phyloP scores from a whole-genome alignment of 2,888 invertebrate genomes.

The Erebia aethiops region DNA sequence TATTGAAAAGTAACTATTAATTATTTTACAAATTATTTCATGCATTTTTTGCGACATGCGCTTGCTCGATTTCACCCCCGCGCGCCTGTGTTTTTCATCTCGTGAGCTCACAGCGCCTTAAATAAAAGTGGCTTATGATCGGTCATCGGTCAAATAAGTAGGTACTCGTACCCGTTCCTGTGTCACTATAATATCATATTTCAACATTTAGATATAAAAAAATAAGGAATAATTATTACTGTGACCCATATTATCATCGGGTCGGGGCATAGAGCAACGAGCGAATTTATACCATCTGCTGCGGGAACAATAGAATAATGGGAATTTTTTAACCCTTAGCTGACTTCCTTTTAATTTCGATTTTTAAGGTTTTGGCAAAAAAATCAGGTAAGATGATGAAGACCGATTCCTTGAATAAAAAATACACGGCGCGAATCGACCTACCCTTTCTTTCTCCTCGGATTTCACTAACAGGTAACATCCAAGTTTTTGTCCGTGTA shows the following conservation, averaged over 20 bases:
- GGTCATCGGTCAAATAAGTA: not conserved
- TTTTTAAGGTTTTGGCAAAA: conserved; percentile 64
- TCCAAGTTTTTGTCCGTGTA: conserved; percentile 73
- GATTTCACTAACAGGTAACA: conserved; percentile 81
- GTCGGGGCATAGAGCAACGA: conserved; percentile 68
- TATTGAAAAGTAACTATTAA: too few species aligned
- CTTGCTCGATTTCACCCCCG: too few species aligned
- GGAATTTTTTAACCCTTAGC: conserved; percentile 73
- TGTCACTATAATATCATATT: not conserved
- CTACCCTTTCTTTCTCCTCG: conserved; percentile 80
- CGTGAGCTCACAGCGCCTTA: too few species aligned
- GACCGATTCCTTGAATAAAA: conserved; percentile 53
- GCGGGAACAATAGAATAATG: conserved; percentile 58
- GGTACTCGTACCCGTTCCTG: too few species aligned
- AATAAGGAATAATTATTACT: conserved; percentile 30
- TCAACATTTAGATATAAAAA: not conserved
- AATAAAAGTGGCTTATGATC: too few species aligned
- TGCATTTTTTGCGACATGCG: too few species aligned
- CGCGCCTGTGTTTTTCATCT: too few species aligned
- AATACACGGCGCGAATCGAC: conserved; percentile 66
- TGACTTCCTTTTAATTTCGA: conserved; percentile 73
- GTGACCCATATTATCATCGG: conserved; percentile 65
- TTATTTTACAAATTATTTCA: too few species aligned
- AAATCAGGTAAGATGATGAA: conserved; percentile 61
- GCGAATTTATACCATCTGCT: conserved; percentile 68